Conservation (phyloP, 2,113 vertebrate species). For the Eulemur macaco region DNA sequence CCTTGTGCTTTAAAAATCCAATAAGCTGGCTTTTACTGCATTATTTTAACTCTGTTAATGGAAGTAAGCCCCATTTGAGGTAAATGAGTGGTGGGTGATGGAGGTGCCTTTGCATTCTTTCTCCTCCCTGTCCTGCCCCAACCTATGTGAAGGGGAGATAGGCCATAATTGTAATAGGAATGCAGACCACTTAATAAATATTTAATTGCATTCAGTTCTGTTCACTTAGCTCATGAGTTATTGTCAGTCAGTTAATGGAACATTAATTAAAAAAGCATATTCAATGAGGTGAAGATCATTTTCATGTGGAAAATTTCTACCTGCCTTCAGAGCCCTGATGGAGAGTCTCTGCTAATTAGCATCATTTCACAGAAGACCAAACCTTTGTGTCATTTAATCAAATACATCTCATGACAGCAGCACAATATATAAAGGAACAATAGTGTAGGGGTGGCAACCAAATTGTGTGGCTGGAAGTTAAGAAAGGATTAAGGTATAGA, state of each 20-base stretch:
- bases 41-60: conserved; percentile 58
- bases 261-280: conserved; percentile 78
- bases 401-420: neutral
- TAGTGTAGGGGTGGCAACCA: neutral
- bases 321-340: conserved; percentile 46
- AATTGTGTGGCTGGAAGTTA: neutral
- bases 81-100: neutral
- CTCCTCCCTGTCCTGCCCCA: neutral
- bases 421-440: neutral
- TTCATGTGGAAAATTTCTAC: conserved; percentile 53
- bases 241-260: conserved; percentile 65
- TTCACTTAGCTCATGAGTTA: conserved; percentile 68
- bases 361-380: conserved; percentile 49
- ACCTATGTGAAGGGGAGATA: neutral
- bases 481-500: neutral
- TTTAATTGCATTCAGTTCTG: conserved; percentile 69
- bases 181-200: conserved; percentile 55
- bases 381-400: conserved; percentile 26
- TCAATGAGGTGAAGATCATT: conserved; percentile 62
- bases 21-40: conserved; percentile 55
- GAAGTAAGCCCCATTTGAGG: neutral
- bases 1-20: conserved; percentile 49
- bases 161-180: neutral
- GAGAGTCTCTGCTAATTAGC: conserved; percentile 57
- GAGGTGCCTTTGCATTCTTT: neutral